Evolutionary conservation across 2,113 vertebrate species (phyloP), one percentile per base, ranked within the genome.

Genomic region (Pollimyrus isidori): DNA sequence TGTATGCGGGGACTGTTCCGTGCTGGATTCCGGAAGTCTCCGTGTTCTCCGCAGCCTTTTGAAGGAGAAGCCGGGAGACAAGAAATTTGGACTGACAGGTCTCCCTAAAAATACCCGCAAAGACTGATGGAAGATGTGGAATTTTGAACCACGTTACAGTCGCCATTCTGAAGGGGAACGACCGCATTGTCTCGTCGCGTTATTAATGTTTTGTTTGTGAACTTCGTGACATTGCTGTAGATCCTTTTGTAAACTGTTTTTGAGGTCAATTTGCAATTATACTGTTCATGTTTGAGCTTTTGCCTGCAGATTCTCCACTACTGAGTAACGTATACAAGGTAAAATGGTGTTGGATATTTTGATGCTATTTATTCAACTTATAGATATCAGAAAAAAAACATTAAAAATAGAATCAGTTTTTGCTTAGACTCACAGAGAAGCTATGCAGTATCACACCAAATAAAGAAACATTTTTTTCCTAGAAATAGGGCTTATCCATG

Each of bases 281-380:
- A 46, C 69, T 69, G 76, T 88, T 49, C n/a, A 62, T 65, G 39
- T 46, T 73, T 89, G 86, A 89, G 53, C 90, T 90, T 89, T 89
- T 49, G 84, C 76, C 82, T 90, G 87, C 85, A 89, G 84, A 91
- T 89, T 89, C 89, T 90, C 89, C 90, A 91, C 92, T 91, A 92
- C 92, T 92, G 91, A 92, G 87, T 90, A 87, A 89, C 88, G 62
- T 10, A 62, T 87, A 30, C 6, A 82, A 35, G 30, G 73, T 58
- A 49, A 88, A 76, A 91, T 84, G 82, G 9, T 58, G 35, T 88
- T 88, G n/a, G 35, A 83, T 52, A 50, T 35, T 21, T 53, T 42
- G 62, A 48, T 73, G 69, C 58, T 90, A 87, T 76, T 53, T 90
- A 21, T 21, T 84, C 42, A 53, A 82, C 30, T 39, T 69, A 46